A percentile compares a stretch with the other conserved stretches of the same genome.
Conservation (phyloP, 2,113 vertebrate genomes). For the Zeus faber region DNA sequence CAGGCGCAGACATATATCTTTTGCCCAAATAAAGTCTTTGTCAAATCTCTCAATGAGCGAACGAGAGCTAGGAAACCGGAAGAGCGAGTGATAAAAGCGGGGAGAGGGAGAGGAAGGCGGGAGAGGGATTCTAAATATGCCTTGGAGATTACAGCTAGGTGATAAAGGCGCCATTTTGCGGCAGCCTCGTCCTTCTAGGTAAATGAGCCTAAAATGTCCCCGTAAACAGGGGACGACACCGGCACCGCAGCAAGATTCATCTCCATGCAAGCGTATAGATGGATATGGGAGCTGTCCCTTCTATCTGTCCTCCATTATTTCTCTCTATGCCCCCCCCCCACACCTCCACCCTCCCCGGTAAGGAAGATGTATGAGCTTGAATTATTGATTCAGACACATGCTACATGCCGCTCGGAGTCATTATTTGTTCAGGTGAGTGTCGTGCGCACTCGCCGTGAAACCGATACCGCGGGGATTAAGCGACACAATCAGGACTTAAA, state of each 20-base stretch:
- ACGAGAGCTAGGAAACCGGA: not conserved
- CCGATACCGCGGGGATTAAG: conserved; percentile 70
- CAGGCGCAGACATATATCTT: conserved; percentile 85
- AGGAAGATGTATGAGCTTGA: conserved; percentile 74
- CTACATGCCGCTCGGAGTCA: conserved; percentile 68
- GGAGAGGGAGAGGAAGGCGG: conserved; percentile 54
- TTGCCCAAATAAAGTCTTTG: conserved; percentile 84
- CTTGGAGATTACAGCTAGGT: conserved; percentile 35
- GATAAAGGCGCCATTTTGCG: conserved; percentile 53
- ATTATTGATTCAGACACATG: conserved; percentile 74
- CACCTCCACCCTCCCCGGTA: conserved; percentile 51
- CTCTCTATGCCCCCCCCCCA: conserved; percentile 34
- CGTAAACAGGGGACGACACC: conserved; percentile 33
- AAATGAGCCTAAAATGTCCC: conserved; percentile 48
- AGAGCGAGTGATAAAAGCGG: not conserved
- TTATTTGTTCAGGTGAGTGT: conserved; percentile 78
- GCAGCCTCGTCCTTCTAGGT: conserved; percentile 23
- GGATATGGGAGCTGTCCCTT: conserved; percentile 50
- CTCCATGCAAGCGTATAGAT: conserved; percentile 54
- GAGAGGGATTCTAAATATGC: conserved; percentile 28
- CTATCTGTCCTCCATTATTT: conserved; percentile 21
- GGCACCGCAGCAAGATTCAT: conserved; percentile 52
- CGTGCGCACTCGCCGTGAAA: conserved; percentile 69
- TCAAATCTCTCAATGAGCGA: conserved; percentile 75
- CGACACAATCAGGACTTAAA: conserved; percentile 73